Conservation (phyloP, 2,888 invertebrate species). For the Baronia brevicornis region DNA sequence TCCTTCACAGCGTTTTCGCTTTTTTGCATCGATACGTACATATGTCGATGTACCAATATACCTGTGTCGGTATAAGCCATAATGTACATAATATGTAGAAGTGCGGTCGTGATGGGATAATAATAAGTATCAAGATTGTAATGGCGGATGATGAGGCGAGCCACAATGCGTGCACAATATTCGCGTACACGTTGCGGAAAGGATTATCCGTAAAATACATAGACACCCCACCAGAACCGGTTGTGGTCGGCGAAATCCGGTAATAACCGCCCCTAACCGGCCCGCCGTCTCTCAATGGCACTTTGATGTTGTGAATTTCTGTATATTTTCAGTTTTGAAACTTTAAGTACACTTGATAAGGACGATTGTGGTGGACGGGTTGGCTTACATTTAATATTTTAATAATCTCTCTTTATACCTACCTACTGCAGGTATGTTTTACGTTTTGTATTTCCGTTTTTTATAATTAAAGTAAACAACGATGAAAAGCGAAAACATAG, state of each 20-base stretch:
- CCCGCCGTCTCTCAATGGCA: slow-evolving; percentile 27
- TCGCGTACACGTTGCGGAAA: slow-evolving; percentile 4
- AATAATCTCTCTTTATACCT: too few relatives aligned
- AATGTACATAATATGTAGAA: too few relatives aligned
- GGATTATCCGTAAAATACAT: slow-evolving; percentile 14
- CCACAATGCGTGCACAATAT: slow-evolving; percentile 10
- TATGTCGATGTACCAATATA: too few relatives aligned
- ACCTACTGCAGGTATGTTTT: slow-evolving; percentile 4
- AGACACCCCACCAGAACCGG: slow-evolving; percentile 22
- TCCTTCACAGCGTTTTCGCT: too few relatives aligned
- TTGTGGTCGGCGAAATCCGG: slow-evolving; percentile 37
- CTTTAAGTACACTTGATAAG: slow-evolving; percentile 25
- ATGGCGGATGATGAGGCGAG: too few relatives aligned
- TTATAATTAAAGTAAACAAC: too few relatives aligned
- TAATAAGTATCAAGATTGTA: too few relatives aligned
- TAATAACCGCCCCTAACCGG: slow-evolving; percentile 35
- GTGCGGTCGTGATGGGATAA: too few relatives aligned
- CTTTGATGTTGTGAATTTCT: slow-evolving; percentile 33
- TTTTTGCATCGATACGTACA: too few relatives aligned
- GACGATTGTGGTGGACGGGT: slow-evolving; percentile 12
- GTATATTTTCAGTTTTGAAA: slow-evolving; percentile 30
- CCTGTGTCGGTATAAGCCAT: too few relatives aligned
- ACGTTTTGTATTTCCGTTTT: slow-evolving; percentile 10
- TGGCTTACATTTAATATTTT: slow-evolving; percentile 8
- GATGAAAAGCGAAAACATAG: too few relatives aligned